Evolutionary conservation across 2,113 vertebrate species (phyloP).

Genomic region (Meles meles): DNA sequence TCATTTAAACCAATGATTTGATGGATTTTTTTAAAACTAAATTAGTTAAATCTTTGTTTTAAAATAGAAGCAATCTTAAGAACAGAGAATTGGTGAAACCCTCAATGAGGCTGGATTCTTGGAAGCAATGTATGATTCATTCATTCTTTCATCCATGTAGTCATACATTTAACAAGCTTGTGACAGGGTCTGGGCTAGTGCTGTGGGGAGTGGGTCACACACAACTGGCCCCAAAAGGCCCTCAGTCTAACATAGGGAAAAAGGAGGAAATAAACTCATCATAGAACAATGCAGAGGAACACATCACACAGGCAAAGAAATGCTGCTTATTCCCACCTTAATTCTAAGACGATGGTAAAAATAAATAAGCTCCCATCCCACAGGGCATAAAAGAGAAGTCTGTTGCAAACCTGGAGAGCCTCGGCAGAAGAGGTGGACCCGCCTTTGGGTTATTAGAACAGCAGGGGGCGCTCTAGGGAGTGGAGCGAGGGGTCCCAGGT

Average conservation of each 20-base stretch:
- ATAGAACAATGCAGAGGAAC: background rate
- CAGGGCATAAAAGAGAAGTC: background rate
- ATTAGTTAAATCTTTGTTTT: slow-evolving; percentile 7
- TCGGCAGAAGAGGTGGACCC: background rate
- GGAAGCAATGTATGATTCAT: background rate
- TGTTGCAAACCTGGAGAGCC: background rate
- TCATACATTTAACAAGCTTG: background rate
- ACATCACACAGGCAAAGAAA: background rate
- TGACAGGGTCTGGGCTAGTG: background rate
- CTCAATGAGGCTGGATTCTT: background rate
- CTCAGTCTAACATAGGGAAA: background rate
- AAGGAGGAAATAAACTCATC: background rate
- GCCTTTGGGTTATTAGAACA: background rate
- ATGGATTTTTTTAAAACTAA: background rate
- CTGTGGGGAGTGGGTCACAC: background rate
- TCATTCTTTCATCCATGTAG: background rate
- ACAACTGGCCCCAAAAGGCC: background rate
- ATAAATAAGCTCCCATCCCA: background rate
- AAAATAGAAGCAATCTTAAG: background rate
- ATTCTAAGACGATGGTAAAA: background rate
- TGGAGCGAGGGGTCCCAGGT: background rate
- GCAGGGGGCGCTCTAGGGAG: background rate
- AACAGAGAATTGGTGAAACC: background rate
- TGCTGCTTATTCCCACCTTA: background rate
- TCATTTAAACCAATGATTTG: slow-evolving; percentile 10